A percentile compares a stretch with the other conserved stretches of the same genome.
Conservation (phyloP, 2,888 invertebrate genomes). For the Rotaria magnacalcarata region DNA sequence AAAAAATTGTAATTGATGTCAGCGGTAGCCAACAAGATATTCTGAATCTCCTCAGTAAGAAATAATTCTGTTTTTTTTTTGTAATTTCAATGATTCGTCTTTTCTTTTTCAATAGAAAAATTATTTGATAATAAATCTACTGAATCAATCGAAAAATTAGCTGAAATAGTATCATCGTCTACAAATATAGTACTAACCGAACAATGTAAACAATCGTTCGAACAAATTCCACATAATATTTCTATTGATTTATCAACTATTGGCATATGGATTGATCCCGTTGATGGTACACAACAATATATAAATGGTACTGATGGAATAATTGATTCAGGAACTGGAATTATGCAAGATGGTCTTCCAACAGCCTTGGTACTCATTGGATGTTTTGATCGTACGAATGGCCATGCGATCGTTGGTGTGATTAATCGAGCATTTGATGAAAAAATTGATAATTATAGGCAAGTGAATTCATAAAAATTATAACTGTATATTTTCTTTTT, state of each 20-base stretch:
- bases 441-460: background rate
- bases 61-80: background rate
- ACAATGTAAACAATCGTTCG: background rate
- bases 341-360: background rate
- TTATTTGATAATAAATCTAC: background rate
- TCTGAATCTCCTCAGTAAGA: background rate
- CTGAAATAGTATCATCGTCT: background rate
- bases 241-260: background rate
- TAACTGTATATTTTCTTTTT: too few relatives aligned
- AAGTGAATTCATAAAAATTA: background rate
- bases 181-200: background rate
- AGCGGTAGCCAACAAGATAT: background rate
- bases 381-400: background rate
- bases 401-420: background rate
- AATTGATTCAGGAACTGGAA: background rate
- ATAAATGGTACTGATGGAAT: conserved; percentile 1
- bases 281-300: conserved; percentile 17
- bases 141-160: background rate
- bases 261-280: conserved; percentile 14
- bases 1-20: background rate
- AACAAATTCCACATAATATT: background rate
- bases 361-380: conserved; percentile 23
- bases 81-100: background rate
- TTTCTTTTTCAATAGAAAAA: background rate
- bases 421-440: background rate